Conservation (phyloP, 2,113 vertebrate genomes). For the Elgaria multicarinata region DNA sequence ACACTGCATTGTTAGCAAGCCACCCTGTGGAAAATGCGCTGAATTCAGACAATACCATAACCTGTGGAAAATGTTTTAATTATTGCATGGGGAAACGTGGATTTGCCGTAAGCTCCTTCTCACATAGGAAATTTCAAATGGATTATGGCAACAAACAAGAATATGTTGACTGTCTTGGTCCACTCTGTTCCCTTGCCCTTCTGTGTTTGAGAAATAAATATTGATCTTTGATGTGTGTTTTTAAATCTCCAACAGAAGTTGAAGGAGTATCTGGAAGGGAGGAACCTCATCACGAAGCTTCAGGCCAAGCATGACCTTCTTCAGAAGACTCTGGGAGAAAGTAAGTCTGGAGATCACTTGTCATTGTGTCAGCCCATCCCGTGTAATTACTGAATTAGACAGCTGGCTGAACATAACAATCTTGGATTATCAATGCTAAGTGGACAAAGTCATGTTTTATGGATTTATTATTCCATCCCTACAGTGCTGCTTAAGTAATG, state of each 20-base stretch:
- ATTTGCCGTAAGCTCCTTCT: neutral
- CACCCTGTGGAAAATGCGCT: no score
- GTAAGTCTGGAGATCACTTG: conserved; percentile 80
- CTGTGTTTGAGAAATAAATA: fast-evolving
- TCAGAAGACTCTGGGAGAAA: conserved; percentile 96
- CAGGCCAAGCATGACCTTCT: conserved; percentile 97
- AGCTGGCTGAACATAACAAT: neutral
- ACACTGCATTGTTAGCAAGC: no score
- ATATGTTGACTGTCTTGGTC: neutral
- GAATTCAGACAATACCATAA: no score
- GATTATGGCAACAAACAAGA: neutral
- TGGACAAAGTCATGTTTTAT: conserved; percentile 14
- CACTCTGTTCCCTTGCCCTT: neutral
- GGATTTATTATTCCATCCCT: conserved; percentile 43
- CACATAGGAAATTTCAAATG: neutral
- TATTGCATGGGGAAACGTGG: neutral
- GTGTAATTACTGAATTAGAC: fast-evolving
- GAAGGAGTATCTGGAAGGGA: conserved; percentile 98
- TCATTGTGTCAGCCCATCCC: neutral
- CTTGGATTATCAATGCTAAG: neutral
- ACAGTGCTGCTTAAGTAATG: conserved; percentile 50
- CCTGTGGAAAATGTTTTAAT: no score
- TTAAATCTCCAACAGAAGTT: conserved; percentile 85
- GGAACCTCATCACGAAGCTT: conserved; percentile 98
- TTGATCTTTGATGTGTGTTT: fast-evolving